Evolutionary conservation across 1,140 invertebrate genomes (phyloP).

Genomic region (Hylaeus volcanicus): DNA sequence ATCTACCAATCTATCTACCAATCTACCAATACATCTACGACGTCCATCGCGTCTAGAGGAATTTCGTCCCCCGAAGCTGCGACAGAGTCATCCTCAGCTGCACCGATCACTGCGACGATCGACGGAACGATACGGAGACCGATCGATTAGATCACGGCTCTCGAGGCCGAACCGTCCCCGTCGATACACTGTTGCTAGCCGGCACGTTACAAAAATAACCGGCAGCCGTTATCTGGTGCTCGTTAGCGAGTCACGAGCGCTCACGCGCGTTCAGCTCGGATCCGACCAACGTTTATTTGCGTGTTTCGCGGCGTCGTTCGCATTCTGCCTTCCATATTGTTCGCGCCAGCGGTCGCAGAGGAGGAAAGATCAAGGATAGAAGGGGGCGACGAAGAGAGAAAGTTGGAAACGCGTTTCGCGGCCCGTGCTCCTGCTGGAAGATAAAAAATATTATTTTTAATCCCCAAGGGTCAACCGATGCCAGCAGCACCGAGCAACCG

Average conservation of each 20-base stretch:
- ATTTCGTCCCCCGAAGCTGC: too few relatives aligned
- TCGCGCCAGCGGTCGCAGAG: neutral
- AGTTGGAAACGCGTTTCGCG: slow-evolving; percentile 25
- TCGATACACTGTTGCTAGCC: slow-evolving; percentile 69
- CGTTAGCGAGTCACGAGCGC: slow-evolving; percentile 45
- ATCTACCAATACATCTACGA: too few relatives aligned
- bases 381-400: slow-evolving; percentile 27
- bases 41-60: too few relatives aligned
- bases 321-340: neutral
- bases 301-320: neutral
- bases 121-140: too few relatives aligned
- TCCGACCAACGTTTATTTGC: neutral
- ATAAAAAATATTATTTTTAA: slow-evolving; percentile 67
- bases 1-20: too few relatives aligned
- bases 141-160: too few relatives aligned
- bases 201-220: slow-evolving; percentile 69
- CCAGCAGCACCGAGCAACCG: slow-evolving; percentile 25
- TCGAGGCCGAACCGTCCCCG: neutral
- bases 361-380: slow-evolving; percentile 18
- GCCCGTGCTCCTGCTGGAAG: slow-evolving; percentile 24
- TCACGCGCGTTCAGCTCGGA: slow-evolving; percentile 41
- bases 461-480: slow-evolving; percentile 42
- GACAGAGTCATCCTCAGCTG: too few relatives aligned
- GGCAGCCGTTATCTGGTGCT: slow-evolving; percentile 61
- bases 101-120: too few relatives aligned